phyloP scores from a whole-genome alignment of 2,113 vertebrate genomes.

The Amphiprion percula region DNA sequence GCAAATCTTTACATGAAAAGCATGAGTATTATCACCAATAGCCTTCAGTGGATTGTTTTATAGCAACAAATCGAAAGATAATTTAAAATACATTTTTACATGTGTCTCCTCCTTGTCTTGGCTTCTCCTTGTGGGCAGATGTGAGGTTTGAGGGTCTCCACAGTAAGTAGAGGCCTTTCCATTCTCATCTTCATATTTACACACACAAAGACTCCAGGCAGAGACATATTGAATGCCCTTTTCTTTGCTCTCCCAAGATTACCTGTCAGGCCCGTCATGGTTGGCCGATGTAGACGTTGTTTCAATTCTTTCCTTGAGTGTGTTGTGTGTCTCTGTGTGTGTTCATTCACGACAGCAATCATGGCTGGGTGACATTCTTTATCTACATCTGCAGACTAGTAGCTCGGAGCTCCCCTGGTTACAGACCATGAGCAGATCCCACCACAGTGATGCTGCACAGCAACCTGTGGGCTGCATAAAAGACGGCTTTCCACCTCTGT shows the following conservation, averaged over 20 bases:
- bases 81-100: too few species aligned
- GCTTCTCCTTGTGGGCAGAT: neutral
- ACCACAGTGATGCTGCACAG: neutral
- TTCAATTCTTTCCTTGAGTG: conserved; percentile 49
- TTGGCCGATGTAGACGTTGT: conserved; percentile 64
- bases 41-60: too few species aligned
- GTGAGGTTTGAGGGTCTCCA: conserved; percentile 3
- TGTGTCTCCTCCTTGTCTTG: neutral
- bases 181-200: conserved; percentile 68
- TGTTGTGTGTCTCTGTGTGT: neutral
- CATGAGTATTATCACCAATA: too few species aligned
- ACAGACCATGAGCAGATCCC: conserved; percentile 38
- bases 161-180: conserved; percentile 13
- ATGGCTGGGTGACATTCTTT: conserved; percentile 51
- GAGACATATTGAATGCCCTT: conserved; percentile 66
- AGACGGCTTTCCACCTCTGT: conserved; percentile 26
- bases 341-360: conserved; percentile 23
- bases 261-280: conserved; percentile 70
- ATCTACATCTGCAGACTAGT: conserved; percentile 52
- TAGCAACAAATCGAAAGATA: too few species aligned
- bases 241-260: conserved; percentile 72
- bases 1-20: too few species aligned
- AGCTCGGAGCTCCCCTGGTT: conserved; percentile 31
- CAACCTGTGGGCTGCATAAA: conserved; percentile 23
- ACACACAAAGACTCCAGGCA: conserved; percentile 42